Base-by-base conservation (phyloP, 2,113 vertebrate species). In the Callaeas wilsoni region DNA sequence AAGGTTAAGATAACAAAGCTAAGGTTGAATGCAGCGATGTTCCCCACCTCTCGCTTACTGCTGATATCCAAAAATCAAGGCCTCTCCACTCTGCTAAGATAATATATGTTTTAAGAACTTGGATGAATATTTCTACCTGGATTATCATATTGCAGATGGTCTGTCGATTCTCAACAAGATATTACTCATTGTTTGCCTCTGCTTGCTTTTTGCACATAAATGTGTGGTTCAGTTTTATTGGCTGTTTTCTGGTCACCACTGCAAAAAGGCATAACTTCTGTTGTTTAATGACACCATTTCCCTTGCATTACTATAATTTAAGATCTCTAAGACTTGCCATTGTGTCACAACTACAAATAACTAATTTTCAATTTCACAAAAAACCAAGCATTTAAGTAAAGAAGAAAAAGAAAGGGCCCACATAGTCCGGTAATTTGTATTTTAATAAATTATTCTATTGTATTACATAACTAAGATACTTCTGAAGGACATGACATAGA, bases 391-490 rank as follows among this genome's bases (percentile, higher is more conserved):
- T 15, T 82, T 23, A 78, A 75, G 19, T 74, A 78, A 79, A 65
- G 8, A 42, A 53, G 10, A 29, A 25, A 15, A 6, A 27, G 39
- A 68, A 53, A 14, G 0, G 5, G n/a, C 0, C 13, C 8, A 29
- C 27, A 67, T 57, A 70, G 62, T 85, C 35, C 8, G 44, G 27
- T 16, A 75, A 88, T 94, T 82, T 67, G 2, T 91, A 41, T 74
- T 95, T 93, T 30, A 25, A 62, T 91, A 94, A 95, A 94, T 78
- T 93, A 47, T 71, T 87, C n/a, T n/a, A n/a, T n/a, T n/a, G 22
- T 80, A 77, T 94, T 94, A 29, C 67, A 62, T 87, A 87, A 87
- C 53, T 84, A 95, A 94, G 62, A 96, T 63, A 83, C 59, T 94
- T 73, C 67, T 95, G 80, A 79, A 77, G 53, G 65, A 84, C 74